Base-by-base conservation (phyloP, 2,113 vertebrate species). In the Burhinus bistriatus region DNA sequence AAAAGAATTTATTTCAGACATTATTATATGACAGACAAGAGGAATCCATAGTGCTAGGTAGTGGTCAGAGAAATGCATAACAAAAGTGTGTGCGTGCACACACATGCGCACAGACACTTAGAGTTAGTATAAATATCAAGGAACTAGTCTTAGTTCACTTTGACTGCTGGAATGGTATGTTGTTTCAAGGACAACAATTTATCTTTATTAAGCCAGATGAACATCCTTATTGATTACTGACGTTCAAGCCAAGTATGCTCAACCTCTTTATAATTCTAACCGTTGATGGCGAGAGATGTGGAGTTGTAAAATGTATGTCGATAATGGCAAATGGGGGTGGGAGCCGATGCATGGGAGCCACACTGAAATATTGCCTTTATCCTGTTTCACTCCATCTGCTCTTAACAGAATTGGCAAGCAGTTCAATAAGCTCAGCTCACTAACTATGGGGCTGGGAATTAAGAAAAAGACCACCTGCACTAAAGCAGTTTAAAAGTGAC, bases 341-440 rank as follows among this genome's bases (percentile, higher is more conserved):
- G 34, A 70, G 52, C 51, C 25, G 6, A 42, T 51, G 64, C 47
- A 51, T 12, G 64, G 82, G 77, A 95, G 87, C 77, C 7, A 8
- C 59, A 52, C 36, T 86, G 81, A 95, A 96, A 91, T 92, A 94
- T 36, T 92, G 91, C 84, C 82, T 96, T 88, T 81, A 93, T 93
- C 78, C 82, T 0, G 0, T 94, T 96, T 95, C 83, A 78, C 57
- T 96, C 87, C 85, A 92, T 96, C 89, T 97, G 91, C 87, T 96
- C 92, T 95, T 91, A 97, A 81, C 76, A 85, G 81, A 90, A 96
- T 85, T 97, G 93, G 95, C 90, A 96, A 71, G 73, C 58, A 61
- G 90, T 77, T 96, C 86, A 90, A 81, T 92, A 95, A 94, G 44
- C 85, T 83, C 71, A 75, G 76, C 65, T 96, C 87, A 55, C 62